Evolutionary conservation across 2,113 vertebrate genomes (phyloP), one percentile per base, ranked within the genome.

Genomic region (Isichthys henryi): DNA sequence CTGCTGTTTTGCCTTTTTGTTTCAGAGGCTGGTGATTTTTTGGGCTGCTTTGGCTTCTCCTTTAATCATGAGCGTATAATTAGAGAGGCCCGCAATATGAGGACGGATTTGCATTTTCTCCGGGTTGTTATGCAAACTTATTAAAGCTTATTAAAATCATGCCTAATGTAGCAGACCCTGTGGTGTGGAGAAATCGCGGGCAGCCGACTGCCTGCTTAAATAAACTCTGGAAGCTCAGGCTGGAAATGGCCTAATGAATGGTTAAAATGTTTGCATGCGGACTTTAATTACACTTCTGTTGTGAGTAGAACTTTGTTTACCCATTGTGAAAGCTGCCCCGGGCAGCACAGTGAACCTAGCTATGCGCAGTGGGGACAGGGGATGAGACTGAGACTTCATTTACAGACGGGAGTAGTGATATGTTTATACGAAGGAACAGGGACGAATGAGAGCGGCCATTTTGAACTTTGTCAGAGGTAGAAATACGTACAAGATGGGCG

Each of bases 11-110:
- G 85, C 89, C 92, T 91, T 92, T 92, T 92, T 92, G 92, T 92
- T 92, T 90, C 89, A 89, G 89, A 88, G 52, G 86, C 89, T 90
- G 15, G 48, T 83, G 90, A 90, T 92, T 93, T 93, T 94, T 93
- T 93, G 90, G 92, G 90, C 92, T 88, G 88, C 92, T 94, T 93
- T 94, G 92, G 90, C 90, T 92, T 91, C 88, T 74, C 89, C 95
- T 94, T 95, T 95, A 93, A 95, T 95, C 95, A 95, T 92, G 90
- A 92, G 91, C 83, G 88, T 92, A 91, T 95, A 92, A 95, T 95
- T 94, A 95, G 90, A 77, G 89, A 92, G 91, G 89, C 91, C 90
- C 88, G 90, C 91, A 88, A 90, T 94, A 94, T 95, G 93, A 92
- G 92, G 94, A 94, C 93, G 90, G 35, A 45, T 90, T 90, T 92